phyloP scores from a whole-genome alignment of 2,888 invertebrate species.

The Xestia ashworthii region DNA sequence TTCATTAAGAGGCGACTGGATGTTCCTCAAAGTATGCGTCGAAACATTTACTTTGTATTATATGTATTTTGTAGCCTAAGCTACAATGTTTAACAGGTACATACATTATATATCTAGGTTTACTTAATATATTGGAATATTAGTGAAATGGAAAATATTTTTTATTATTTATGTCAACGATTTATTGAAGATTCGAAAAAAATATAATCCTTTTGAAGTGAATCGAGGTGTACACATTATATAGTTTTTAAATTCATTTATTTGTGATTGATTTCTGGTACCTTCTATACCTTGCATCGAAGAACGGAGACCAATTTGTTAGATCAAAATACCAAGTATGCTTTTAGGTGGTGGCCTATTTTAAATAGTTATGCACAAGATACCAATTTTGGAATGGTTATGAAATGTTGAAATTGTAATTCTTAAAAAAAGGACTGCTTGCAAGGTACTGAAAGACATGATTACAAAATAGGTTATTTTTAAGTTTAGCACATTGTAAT shows the following conservation, averaged over 20 bases:
- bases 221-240: conserved; percentile 66
- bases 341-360: conserved; percentile 80
- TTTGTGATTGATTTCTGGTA: conserved; percentile 69
- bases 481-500: conserved; percentile 90
- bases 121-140: conserved; percentile 63
- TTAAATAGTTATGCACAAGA: conserved; percentile 78
- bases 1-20: conserved; percentile 35
- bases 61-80: conserved; percentile 58
- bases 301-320: conserved; percentile 62
- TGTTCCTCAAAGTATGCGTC: conserved; percentile 49
- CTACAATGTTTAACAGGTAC: conserved; percentile 61
- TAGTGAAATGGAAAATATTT: conserved; percentile 63
- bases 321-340: conserved; percentile 63
- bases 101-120: conserved; percentile 65
- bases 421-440: conserved; percentile 81
- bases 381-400: conserved; percentile 65
- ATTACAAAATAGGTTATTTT: conserved; percentile 87
- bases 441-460: conserved; percentile 87
- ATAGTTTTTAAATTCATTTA: conserved; percentile 65
- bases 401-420: conserved; percentile 71
- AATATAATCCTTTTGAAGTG: conserved; percentile 65
- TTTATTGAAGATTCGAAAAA: conserved; percentile 61
- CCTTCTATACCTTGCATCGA: conserved; percentile 73
- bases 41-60: conserved; percentile 67
- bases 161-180: conserved; percentile 64